Percentiles rank a stretch among this genome's conserved stretches.
These are phyloP conservation scores for Geotrypetes seraphini DNA, from an alignment of 2,797 vertebrate genomes.

Conservation along the genomic window DNA sequence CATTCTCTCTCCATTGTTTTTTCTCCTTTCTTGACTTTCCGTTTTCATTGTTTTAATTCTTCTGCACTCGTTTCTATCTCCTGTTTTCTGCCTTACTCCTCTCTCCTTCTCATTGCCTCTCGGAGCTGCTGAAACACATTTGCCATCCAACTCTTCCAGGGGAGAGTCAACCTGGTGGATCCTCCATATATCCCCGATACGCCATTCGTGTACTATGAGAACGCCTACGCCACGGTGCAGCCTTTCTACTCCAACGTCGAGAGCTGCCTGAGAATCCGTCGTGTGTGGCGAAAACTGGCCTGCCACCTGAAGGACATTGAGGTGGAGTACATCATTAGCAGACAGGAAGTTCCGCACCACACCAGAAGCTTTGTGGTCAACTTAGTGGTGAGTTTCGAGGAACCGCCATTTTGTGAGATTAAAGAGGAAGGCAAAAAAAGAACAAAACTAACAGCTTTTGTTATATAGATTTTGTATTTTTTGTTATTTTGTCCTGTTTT, in stretches of 20 bases:
- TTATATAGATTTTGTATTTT: too few relatives aligned
- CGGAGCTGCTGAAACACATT: background rate
- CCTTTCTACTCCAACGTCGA: constrained; percentile 61
- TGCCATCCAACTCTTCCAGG: constrained; percentile 31
- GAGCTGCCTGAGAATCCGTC: constrained; percentile 56
- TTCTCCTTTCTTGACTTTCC: too few relatives aligned
- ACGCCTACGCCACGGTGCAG: constrained; percentile 1
- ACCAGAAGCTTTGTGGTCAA: constrained; percentile 51
- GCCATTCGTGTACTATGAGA: constrained; percentile 17
- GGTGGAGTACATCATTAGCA: constrained; percentile 58
- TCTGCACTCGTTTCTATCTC: background rate
- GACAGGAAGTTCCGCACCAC: constrained; percentile 36
- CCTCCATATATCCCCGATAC: background rate
- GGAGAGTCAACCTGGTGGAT: constrained; percentile 6
- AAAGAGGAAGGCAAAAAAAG: background rate
- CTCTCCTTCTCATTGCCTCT: background rate
- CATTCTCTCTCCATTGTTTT: background rate
- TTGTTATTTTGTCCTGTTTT: too few relatives aligned
- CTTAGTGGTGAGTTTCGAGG: constrained; percentile 53
- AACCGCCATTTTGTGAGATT: background rate
- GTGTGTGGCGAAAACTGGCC: constrained; percentile 10
- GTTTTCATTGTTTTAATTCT: too few relatives aligned
- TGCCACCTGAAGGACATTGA: constrained; percentile 34
- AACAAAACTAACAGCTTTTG: too few relatives aligned
- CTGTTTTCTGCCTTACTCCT: background rate